Base-by-base conservation (phyloP, 2,113 vertebrate genomes). In the Pithys albifrons region DNA sequence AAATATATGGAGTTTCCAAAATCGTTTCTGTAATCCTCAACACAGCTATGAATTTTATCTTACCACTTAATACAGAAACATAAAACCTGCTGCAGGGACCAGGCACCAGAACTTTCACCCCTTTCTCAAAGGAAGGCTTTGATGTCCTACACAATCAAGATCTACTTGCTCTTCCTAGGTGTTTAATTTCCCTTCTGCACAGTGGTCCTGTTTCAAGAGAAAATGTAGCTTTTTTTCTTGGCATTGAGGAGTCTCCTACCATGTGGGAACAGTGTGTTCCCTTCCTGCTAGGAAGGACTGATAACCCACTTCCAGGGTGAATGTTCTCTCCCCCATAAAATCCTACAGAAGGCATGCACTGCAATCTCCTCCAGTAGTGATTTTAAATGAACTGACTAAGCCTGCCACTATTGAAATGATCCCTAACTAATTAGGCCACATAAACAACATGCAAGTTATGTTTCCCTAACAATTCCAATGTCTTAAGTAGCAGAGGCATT, bases 181-280 rank as follows among this genome's bases (percentile, higher is more conserved):
- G 13, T 61, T 95, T 48, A 7, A 33, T 69, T 78, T 83, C 61
- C 46, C 41, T 87, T 71, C 69, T 59, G 57, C 43, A 80, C 24
- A 77, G 33, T 33, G 17, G 33, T 72, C 70, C 16, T 10, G 2
- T n/a, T 88, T 69, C 37, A 79, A 65, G 41, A 57, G 59, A 79
- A 95, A 90, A 75, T 2, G 19, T 29, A 80, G 72, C 55, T 76
- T 41, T 86, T 77, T 62, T 80, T 51, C 92, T 92, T 93, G 88
- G 88, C 96, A 94, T 3, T 51, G 59, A 77, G 43, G 20, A 62
- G 19, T 59, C 75, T 75, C 52, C 48, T 92, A 71, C 74, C 83
- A 84, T 41, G 64, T 58, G n/a, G 71, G 79, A 96, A 93, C 95
- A 86, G 46, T 2, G 16, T 10, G 83, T 86, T 94, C 95, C 72